Evolutionary conservation across 2,888 invertebrate species (phyloP).

Genomic region (Pollenia amentaria): DNA sequence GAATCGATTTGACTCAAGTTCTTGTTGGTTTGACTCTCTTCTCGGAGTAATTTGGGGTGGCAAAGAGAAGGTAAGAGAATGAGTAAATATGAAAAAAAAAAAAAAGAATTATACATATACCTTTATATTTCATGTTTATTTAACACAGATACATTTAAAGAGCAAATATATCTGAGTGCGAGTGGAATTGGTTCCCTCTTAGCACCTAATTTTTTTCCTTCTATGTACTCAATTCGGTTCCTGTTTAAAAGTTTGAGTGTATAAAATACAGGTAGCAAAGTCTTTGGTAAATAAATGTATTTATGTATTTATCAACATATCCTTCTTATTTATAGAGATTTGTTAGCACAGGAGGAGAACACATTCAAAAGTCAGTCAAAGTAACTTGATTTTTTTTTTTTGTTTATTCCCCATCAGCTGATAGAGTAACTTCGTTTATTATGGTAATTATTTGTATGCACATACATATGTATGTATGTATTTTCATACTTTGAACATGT

Average conservation of each 20-base stretch:
- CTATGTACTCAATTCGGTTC: background rate
- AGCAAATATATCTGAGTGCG: background rate
- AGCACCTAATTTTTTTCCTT: background rate
- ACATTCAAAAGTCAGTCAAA: constrained; percentile 46
- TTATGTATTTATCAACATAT: background rate
- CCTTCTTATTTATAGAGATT: background rate
- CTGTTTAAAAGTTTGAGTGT: background rate
- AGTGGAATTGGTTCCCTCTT: background rate
- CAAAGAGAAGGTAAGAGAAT: constrained; percentile 50
- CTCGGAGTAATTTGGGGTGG: constrained; percentile 34
- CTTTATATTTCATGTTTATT: constrained; percentile 20
- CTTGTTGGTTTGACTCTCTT: constrained; percentile 33
- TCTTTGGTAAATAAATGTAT: background rate
- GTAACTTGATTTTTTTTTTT: constrained; percentile 29
- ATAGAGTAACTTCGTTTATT: constrained; percentile 13
- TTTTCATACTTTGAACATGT: background rate
- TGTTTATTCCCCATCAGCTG: constrained; percentile 42
- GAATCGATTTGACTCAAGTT: constrained; percentile 39
- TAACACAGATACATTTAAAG: constrained; percentile 3
- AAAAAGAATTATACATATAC: no score
- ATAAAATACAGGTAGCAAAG: constrained; percentile 60
- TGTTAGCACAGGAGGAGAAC: background rate
- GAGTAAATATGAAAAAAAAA: constrained; percentile 35
- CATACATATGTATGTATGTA: constrained; percentile 39
- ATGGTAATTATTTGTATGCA: constrained; percentile 13